Evolutionary conservation across 2,888 invertebrate genomes (phyloP).

Genomic region (Cistogaster globosa): DNA sequence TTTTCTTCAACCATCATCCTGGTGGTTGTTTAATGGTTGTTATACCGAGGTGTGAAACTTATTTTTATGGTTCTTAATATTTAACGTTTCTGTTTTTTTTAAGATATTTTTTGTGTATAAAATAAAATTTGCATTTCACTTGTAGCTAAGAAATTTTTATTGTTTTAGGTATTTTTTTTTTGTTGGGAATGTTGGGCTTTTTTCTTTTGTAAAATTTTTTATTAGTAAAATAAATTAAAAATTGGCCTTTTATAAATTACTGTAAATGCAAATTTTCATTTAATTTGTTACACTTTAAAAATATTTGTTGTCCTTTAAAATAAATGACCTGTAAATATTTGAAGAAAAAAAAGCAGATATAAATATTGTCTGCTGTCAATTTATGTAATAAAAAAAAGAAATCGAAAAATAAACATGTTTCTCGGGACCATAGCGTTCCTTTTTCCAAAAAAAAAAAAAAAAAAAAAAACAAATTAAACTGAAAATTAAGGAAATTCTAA

Average conservation of each 20-base stretch:
- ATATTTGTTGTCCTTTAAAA: conserved; percentile 57
- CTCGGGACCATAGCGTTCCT: too few species aligned
- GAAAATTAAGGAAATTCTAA: too few species aligned
- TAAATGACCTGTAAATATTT: conserved; percentile 64
- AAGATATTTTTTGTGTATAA: conserved; percentile 17
- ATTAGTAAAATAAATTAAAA: conserved; percentile 61
- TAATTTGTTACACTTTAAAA: conserved; percentile 65
- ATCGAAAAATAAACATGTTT: too few species aligned
- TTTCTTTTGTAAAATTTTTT: conserved; percentile 39
- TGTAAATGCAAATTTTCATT: conserved; percentile 62
- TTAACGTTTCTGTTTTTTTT: conserved; percentile 59
- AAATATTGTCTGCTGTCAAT: conserved; percentile 2
- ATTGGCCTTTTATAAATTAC: conserved; percentile 31
- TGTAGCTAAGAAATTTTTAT: conserved; percentile 57
- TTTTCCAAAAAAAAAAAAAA: too few species aligned
- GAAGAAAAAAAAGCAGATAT: background rate
- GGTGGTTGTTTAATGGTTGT: conserved; percentile 70
- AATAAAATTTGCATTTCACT: conserved; percentile 64
- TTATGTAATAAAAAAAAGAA: background rate
- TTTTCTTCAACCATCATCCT: conserved; percentile 30
- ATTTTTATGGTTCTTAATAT: conserved; percentile 70
- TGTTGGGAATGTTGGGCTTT: background rate
- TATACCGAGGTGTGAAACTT: conserved; percentile 70
- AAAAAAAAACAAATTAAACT: too few species aligned
- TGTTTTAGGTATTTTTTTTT: conserved; percentile 60